Base-by-base conservation (phyloP, 53 echinoderm and acorn worm species). In the Crossaster papposus region DNA sequence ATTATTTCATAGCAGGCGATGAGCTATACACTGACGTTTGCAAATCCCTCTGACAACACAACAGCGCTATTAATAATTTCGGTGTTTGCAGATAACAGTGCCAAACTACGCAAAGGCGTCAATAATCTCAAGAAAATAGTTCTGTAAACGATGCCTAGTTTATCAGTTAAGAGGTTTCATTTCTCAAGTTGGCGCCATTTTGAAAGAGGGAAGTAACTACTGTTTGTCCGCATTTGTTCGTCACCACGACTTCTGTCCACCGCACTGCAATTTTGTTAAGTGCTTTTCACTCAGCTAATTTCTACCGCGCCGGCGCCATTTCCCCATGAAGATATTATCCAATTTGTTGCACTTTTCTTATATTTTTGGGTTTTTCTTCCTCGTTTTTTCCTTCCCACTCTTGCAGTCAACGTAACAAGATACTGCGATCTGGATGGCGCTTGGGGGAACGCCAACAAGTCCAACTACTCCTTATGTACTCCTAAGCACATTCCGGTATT, bases 381-480 rank as follows among this genome's bases (percentile, higher is more conserved):
- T 44, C 1, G 6, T 44, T 9, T 44, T 44, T 9, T 44, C 9
- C 44, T 9, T 51, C 30, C 68, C 6, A 35, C 83, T 92, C 51
- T 52, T 74, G n/a, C 90, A 96, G 96, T 89, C 54, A 94, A 94
- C 33, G 97, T 96, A 26, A 94, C 95, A 1, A 92, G 94, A 58
- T 77, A 72, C 34, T 96, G 97, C 70, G 53, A 88, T 52, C 62
- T 62, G 13, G 88, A 96, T 24, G 97, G 97, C 2, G 93, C 97
- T 0, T 96, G 97, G 97, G 94, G 82, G 8, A 80, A 93, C 50
- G 80, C 70, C 14, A 89, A 86, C 36, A 92, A 92, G 51, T 95
- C 95, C 3, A 76, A 93, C 79, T 95, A 94, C 79, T 83, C 65
- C 13, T 14, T 76, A 50, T 86, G 70, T 26, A 77, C 65, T 35